A percentile compares a stretch with the other conserved stretches of the same genome.
phyloP scores from a whole-genome alignment of 2,888 invertebrate species.

The Lagria hirta region DNA sequence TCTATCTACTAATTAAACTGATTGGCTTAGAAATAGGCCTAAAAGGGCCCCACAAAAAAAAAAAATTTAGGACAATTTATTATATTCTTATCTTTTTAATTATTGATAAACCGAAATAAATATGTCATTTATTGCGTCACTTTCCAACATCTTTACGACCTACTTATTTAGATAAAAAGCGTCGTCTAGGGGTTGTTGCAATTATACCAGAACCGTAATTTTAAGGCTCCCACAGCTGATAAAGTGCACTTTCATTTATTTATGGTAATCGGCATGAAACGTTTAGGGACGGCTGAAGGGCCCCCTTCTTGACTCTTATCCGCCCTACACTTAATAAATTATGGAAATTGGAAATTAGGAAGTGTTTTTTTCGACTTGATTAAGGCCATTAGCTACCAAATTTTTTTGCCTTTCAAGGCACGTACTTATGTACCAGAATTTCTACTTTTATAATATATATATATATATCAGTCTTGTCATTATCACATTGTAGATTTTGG shows the following conservation, averaged over 20 bases:
- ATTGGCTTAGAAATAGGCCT: too few species aligned
- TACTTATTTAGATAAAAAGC: constrained; percentile 14
- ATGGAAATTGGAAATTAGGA: constrained; percentile 19
- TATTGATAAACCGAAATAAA: too few species aligned
- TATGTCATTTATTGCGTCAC: constrained; percentile 7
- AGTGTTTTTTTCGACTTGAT: constrained; percentile 14
- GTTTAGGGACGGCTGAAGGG: constrained; percentile 33
- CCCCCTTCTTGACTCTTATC: constrained; percentile 16
- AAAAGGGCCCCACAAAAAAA: too few species aligned
- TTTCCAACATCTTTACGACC: constrained; percentile 18
- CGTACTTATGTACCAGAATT: too few species aligned
- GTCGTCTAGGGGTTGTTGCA: not conserved
- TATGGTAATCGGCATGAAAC: constrained; percentile 50
- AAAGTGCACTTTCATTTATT: constrained; percentile 54
- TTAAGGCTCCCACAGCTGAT: constrained; percentile 27
- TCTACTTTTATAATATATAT: too few species aligned
- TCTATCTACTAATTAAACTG: too few species aligned
- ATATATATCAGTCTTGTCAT: too few species aligned
- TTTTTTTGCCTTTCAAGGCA: too few species aligned
- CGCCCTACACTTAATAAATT: constrained; percentile 24
- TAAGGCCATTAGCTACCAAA: too few species aligned
- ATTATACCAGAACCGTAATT: too few species aligned
- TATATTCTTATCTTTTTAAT: constrained; percentile 21
- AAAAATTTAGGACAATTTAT: too few species aligned
- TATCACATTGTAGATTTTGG: too few species aligned